Evolutionary conservation across 2,797 vertebrate species (phyloP), one percentile per base, ranked within the genome.

Genomic region (Phataginus tricuspis): DNA sequence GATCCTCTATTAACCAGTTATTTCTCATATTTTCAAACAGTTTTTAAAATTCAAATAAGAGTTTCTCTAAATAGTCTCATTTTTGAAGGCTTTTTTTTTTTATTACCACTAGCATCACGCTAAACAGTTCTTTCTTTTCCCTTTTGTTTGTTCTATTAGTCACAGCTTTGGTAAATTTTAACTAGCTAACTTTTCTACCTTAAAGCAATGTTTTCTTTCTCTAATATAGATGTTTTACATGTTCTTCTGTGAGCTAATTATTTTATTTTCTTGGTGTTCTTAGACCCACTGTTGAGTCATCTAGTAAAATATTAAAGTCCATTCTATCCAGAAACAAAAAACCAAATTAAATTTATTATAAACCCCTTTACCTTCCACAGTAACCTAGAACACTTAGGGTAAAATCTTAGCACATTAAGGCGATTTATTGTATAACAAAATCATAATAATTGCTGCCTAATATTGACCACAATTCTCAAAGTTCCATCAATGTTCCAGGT

Each of bases 31-130:
- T 49, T 91, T 85, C 69, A 87, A 39, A 59, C 39, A 53, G 7
- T 18, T n/a, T 94, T 85, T 61, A 4, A 2, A 71, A 80, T 68
- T 84, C 64, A 64, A 77, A 14, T 63, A 42, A 49, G n/a, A 49
- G 1, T 72, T 91, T 93, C 64, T 80, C 27, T 29, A 91, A 80
- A 53, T 68, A 53, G 74, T 74, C 83, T 86, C 86, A 88, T 77
- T 90, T 15, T 59, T 74, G 4, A 87, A 80, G 13, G n/a, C 2
- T 57, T 42, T 79, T 55, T 71, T 71, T 4, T 64, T 59, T n/a
- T 14, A 63, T 59, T 72, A 63, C 13, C 23, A 51, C 27, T 55
- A 83, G n/a, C 4, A 79, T 15, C 27, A 45, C 59, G 27, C 66
- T 78, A 85, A 96, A 21, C 21, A 68, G 45, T n/a, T 66, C 9